These are phyloP conservation scores for Nasonia oneida DNA, from an alignment of 2,888 invertebrate genomes.

Conservation along the genomic window DNA sequence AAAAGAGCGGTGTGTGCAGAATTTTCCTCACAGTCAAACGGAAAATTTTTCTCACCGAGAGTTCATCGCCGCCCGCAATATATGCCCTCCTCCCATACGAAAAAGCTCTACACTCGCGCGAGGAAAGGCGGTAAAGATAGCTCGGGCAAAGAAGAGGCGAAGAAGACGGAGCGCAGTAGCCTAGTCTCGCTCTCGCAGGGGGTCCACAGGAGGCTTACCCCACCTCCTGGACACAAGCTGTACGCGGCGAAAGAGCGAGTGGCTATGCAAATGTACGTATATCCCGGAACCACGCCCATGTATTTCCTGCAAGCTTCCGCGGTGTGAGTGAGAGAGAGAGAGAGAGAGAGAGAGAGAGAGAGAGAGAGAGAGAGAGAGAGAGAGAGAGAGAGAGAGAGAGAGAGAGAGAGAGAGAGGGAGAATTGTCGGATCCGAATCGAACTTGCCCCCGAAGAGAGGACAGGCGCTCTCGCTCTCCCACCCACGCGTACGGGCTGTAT, in stretches of 20 bases:
- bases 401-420: slow-evolving; percentile 11
- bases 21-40: slow-evolving; percentile 25
- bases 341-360: not conserved
- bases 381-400: not conserved
- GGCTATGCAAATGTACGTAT: slow-evolving; percentile 77
- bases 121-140: slow-evolving; percentile 28
- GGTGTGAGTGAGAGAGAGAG: slow-evolving; percentile 48
- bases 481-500: not conserved
- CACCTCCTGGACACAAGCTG: slow-evolving; percentile 1
- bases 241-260: slow-evolving; percentile 9
- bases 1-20: not conserved
- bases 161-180: not conserved
- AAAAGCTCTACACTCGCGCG: not conserved
- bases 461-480: slow-evolving; percentile 57
- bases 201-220: slow-evolving; percentile 7
- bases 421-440: slow-evolving; percentile 70
- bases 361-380: slow-evolving; percentile 32
- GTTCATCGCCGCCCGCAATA: slow-evolving; percentile 22
- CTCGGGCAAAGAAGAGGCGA: slow-evolving; percentile 27
- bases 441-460: slow-evolving; percentile 46
- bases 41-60: slow-evolving; percentile 37
- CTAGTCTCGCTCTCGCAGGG: not conserved
- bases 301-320: slow-evolving; percentile 77
- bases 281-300: slow-evolving; percentile 78
- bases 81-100: not conserved